A percentile compares a stretch with the other conserved stretches of the same genome.
Conservation (phyloP, 92 coral and sea anemone genomes). For the Zoanthus sociatus region DNA sequence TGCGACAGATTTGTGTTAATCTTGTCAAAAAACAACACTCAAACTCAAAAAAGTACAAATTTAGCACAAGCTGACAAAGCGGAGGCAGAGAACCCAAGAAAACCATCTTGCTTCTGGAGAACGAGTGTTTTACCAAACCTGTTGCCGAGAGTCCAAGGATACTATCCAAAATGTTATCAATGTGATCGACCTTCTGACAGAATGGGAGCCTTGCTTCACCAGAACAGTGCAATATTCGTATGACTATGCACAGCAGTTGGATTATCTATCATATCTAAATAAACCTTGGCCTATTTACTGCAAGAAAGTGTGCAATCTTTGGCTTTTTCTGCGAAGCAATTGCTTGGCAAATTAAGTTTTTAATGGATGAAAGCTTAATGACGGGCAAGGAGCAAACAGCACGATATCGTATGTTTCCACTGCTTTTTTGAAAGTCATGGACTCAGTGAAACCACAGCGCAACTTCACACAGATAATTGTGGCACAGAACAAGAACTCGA, state of each 20-base stretch:
- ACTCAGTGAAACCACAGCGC: background rate
- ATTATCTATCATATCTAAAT: background rate
- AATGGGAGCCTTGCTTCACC: background rate
- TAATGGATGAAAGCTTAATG: background rate
- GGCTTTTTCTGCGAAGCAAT: slow-evolving; percentile 4
- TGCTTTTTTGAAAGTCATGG: background rate
- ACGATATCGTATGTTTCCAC: background rate
- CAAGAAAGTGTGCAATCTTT: background rate
- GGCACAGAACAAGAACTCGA: background rate
- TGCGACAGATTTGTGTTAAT: no score
- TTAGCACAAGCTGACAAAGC: background rate
- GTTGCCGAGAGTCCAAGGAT: slow-evolving; percentile 40
- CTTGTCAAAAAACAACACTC: background rate
- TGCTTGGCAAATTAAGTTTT: background rate
- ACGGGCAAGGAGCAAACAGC: background rate
- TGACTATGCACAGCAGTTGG: background rate
- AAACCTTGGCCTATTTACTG: background rate
- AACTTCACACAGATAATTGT: background rate
- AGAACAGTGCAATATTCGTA: background rate
- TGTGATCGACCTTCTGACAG: slow-evolving; percentile 23
- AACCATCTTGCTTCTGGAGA: slow-evolving; percentile 4
- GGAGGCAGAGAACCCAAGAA: background rate
- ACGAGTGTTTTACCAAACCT: slow-evolving; percentile 23
- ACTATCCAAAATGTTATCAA: background rate
- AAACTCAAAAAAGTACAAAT: background rate